These are phyloP conservation scores for Catalaphyllia jardinei DNA, from an alignment of 64 coral and sea anemone species.

Conservation along the genomic window DNA sequence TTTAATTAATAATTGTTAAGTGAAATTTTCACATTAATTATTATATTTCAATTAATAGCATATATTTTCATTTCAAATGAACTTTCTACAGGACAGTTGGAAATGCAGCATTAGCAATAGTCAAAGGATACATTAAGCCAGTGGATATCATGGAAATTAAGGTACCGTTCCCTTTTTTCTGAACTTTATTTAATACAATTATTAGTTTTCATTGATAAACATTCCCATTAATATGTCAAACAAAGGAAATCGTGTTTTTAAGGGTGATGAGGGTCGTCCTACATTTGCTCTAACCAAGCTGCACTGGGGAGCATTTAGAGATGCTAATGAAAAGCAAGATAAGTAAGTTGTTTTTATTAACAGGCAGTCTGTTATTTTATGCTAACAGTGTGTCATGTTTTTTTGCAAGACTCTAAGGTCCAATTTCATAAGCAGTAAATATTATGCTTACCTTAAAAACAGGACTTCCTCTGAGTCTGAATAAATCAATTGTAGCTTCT, in stretches of 20 bases:
- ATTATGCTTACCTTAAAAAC: no score
- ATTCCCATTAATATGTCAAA: no score
- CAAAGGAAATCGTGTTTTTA: background rate
- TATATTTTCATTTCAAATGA: no score
- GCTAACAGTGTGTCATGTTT: no score
- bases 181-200: background rate
- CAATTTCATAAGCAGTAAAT: no score
- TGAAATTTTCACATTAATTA: background rate
- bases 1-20: background rate
- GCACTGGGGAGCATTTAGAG: slow-evolving; percentile 90
- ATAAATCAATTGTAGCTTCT: no score
- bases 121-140: slow-evolving; percentile 65
- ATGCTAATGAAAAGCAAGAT: slow-evolving; percentile 84
- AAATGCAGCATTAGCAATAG: slow-evolving; percentile 87
- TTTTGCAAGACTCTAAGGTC: no score
- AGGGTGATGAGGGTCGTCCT: slow-evolving; percentile 79
- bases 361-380: no score
- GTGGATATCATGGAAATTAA: slow-evolving; percentile 94
- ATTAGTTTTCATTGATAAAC: background rate
- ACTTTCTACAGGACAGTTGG: slow-evolving; percentile 75
- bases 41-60: no score
- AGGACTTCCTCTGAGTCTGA: no score
- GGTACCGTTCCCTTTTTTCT: slow-evolving; percentile 31
- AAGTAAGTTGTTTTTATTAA: slow-evolving; percentile 46
- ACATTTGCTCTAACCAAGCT: slow-evolving; percentile 84